phyloP scores from a whole-genome alignment of 2,888 invertebrate genomes.

The Drosophila rubida region DNA sequence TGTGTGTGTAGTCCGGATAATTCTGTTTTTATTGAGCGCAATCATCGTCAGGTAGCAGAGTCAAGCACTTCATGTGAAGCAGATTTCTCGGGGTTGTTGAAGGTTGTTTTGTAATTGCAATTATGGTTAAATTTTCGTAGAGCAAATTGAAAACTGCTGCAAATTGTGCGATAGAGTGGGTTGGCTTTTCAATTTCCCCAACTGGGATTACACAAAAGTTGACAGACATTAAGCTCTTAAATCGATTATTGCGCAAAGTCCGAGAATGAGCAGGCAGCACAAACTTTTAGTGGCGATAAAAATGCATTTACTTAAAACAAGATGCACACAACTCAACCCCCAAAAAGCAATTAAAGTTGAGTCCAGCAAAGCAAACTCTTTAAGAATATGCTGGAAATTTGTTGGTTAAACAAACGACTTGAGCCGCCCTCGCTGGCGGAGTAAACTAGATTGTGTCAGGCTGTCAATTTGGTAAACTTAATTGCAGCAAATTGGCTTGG shows the following conservation, averaged over 20 bases:
- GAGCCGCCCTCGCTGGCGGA: neutral
- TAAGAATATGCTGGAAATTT: no score
- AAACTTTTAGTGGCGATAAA: neutral
- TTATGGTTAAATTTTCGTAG: conserved; percentile 51
- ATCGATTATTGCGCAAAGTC: conserved; percentile 17
- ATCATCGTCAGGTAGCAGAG: conserved; percentile 50
- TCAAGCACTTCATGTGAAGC: conserved; percentile 18
- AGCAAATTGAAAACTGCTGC: conserved; percentile 58
- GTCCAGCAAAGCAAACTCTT: no score
- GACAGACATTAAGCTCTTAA: conserved; percentile 10
- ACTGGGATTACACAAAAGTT: conserved; percentile 12
- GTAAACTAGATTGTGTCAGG: conserved; percentile 36
- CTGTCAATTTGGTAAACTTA: conserved; percentile 41
- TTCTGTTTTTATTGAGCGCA: conserved; percentile 69
- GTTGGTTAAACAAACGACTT: no score
- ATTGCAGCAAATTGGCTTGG: conserved; percentile 59
- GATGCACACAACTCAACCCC: neutral
- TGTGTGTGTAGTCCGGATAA: conserved; percentile 38
- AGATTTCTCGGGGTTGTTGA: conserved; percentile 14
- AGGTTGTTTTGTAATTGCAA: conserved; percentile 58
- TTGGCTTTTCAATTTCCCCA: conserved; percentile 10
- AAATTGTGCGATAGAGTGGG: conserved; percentile 16
- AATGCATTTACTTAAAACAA: neutral
- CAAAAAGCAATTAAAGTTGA: neutral
- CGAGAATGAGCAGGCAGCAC: neutral